Percentiles rank a stretch among this genome's conserved stretches.
These are phyloP conservation scores for Cotesia vestalis DNA, from an alignment of 1,140 invertebrate genomes.

Conservation along the genomic window DNA sequence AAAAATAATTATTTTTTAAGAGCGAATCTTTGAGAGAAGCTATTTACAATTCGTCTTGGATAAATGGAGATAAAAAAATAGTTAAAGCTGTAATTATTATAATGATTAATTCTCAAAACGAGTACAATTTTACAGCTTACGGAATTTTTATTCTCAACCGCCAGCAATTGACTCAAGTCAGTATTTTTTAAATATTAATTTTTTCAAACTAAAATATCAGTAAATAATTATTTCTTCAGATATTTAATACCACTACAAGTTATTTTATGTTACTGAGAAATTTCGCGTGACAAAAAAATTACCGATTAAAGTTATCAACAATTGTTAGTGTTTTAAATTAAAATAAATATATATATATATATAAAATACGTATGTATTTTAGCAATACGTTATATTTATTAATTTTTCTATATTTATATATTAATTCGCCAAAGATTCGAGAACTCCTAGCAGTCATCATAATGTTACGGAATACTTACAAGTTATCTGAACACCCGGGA, in stretches of 20 bases:
- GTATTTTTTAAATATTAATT: neutral
- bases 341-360: too few relatives aligned
- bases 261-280: conserved; percentile 1
- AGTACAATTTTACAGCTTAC: conserved; percentile 8
- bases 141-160: conserved; percentile 4
- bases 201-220: neutral
- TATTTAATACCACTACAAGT: conserved; percentile 21
- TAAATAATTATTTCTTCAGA: conserved; percentile 12
- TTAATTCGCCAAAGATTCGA: too few relatives aligned
- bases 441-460: too few relatives aligned
- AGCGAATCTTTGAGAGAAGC: neutral
- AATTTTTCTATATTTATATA: too few relatives aligned
- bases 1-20: neutral
- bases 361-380: too few relatives aligned
- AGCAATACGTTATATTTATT: too few relatives aligned
- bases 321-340: too few relatives aligned
- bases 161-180: neutral
- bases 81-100: conserved; percentile 9
- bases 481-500: too few relatives aligned
- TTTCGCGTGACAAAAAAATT: too few relatives aligned
- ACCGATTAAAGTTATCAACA: too few relatives aligned
- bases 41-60: conserved; percentile 24
- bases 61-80: neutral
- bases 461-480: too few relatives aligned
- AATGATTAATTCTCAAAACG: conserved; percentile 1